Evolutionary conservation across 2,113 vertebrate genomes (phyloP).

Genomic region (Rousettus leschenaultii): DNA sequence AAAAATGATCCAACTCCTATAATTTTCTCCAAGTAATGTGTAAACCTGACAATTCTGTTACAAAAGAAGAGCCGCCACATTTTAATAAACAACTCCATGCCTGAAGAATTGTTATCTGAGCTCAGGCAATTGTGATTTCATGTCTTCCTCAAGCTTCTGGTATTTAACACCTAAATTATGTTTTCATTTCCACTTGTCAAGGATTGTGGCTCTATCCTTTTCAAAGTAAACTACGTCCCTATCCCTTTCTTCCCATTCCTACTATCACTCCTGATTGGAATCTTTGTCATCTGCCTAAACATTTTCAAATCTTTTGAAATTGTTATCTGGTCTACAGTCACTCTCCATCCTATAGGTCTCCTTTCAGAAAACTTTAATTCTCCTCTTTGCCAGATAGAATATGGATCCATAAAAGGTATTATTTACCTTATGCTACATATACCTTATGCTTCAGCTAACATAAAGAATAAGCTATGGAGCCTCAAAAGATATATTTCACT

Average conservation of each 20-base stretch:
- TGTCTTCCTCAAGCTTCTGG: background rate
- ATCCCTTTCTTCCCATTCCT: background rate
- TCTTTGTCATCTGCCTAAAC: background rate
- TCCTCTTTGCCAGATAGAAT: background rate
- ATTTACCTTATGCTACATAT: background rate
- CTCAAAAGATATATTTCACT: background rate
- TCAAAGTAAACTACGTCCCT: background rate
- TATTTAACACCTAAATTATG: background rate
- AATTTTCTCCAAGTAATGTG: background rate
- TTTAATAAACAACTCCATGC: background rate
- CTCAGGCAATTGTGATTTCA: background rate
- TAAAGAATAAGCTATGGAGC: background rate
- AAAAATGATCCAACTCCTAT: background rate
- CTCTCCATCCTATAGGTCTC: background rate
- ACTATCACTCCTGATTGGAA: background rate
- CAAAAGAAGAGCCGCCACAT: background rate
- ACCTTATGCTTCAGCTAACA: background rate
- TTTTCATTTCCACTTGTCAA: background rate
- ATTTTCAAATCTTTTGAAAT: background rate
- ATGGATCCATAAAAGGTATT: background rate
- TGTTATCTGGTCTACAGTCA: background rate
- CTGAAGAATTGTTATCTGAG: background rate
- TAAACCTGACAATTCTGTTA: background rate
- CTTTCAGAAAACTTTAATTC: background rate
- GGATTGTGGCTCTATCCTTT: background rate